Evolutionary conservation across 2,797 vertebrate genomes (phyloP).

Genomic region (Alcedo quadribrachys): DNA sequence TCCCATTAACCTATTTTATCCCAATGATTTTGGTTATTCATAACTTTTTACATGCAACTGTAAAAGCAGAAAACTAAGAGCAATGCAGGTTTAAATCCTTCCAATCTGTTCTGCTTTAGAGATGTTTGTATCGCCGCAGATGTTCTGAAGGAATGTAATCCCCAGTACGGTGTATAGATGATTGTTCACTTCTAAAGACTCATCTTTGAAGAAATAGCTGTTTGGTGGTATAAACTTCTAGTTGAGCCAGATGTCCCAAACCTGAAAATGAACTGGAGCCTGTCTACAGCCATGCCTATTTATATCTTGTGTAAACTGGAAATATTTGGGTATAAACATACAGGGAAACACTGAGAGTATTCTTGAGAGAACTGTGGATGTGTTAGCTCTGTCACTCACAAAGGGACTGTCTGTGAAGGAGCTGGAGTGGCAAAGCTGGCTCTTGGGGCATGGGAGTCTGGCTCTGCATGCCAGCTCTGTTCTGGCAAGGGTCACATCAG

Average conservation of each 20-base stretch:
- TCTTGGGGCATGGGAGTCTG: accelerated
- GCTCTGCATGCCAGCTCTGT: accelerated
- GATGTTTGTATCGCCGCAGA: not conserved
- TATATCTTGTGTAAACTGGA: not conserved
- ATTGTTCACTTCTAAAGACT: not conserved
- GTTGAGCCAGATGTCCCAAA: not conserved
- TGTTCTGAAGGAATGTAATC: not conserved
- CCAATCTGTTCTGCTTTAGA: not conserved
- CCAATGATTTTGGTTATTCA: not conserved
- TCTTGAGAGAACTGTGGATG: not conserved
- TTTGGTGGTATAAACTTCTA: not conserved
- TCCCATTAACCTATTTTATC: constrained; percentile 32
- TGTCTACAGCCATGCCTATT: not conserved
- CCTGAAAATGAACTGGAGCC: not conserved
- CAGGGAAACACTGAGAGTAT: not conserved
- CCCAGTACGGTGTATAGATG: not conserved
- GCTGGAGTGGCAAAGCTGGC: accelerated
- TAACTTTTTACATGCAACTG: not conserved
- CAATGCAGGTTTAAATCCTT: constrained; percentile 10
- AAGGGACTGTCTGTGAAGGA: not conserved
- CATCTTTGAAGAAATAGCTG: not conserved
- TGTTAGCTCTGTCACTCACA: not conserved
- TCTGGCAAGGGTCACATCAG: accelerated
- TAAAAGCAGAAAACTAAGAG: not conserved
- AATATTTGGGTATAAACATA: not conserved